Evolutionary conservation across 2,888 invertebrate genomes (phyloP).

Genomic region (Cataglyphis altisquamis): DNA sequence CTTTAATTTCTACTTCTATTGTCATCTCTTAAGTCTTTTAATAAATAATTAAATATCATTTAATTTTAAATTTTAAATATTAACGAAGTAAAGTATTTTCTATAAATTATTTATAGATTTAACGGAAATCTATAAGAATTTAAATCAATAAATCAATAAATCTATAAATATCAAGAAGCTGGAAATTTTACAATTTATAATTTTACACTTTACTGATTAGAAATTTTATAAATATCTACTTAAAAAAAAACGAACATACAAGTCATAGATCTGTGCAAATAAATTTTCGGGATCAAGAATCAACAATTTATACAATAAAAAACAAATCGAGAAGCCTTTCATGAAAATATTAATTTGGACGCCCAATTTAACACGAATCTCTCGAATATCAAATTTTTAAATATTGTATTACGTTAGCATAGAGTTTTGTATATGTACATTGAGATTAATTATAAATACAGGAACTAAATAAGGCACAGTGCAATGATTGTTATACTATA

Average conservation of each 20-base stretch:
- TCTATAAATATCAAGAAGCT: background rate
- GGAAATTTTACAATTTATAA: background rate
- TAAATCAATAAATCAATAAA: too few species aligned
- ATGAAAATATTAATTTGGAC: background rate
- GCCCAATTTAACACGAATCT: background rate
- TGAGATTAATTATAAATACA: slow-evolving; percentile 55
- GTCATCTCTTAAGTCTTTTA: background rate
- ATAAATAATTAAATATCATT: background rate
- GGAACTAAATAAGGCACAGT: slow-evolving; percentile 43
- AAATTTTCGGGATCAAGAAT: background rate
- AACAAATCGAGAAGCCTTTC: background rate
- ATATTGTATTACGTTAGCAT: slow-evolving; percentile 28
- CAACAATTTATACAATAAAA: background rate
- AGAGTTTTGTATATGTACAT: slow-evolving; percentile 7
- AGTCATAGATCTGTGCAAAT: background rate
- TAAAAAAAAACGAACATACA: background rate
- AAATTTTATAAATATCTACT: background rate
- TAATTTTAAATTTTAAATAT: background rate
- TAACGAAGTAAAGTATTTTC: background rate
- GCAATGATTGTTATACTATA: slow-evolving; percentile 3
- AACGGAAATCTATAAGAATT: background rate
- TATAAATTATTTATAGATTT: background rate
- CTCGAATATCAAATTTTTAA: slow-evolving; percentile 18
- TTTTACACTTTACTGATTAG: background rate
- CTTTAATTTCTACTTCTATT: background rate